Evolutionary conservation across 1,140 invertebrate species (phyloP), one percentile per base, ranked within the genome.

Genomic region (Solen grandis): DNA sequence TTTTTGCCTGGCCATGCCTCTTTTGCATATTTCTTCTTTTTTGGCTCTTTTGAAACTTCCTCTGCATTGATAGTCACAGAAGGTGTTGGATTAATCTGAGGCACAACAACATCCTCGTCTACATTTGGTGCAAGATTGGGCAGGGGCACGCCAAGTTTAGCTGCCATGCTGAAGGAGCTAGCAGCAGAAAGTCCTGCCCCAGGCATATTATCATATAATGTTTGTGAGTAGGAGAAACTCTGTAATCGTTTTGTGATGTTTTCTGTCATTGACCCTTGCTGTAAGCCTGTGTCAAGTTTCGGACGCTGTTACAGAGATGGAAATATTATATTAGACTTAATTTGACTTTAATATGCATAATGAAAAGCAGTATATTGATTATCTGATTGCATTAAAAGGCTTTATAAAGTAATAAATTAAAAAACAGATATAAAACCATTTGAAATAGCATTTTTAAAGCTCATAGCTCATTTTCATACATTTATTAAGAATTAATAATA

Each of bases 1-100:
- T 99, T 99, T 84, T 98, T 96, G 36, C 99, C 99, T 0, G 99
- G 98, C 99, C 99, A 99, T 10, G 98, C 97, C 93, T 99, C 99
- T 93, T 99, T 99, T 68, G 98, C 98, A 91, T 99, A 99, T 93
- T 99, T 99, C 94, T 99, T 99, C 93, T 97, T 98, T 91, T 96
- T 96, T 1, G 97, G 97, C 91, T 97, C 96, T 87, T 93, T 90
- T 5, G 89, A 83, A 8, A 81, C 79, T 27, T 88, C 86, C 46
- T 90, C 88, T 31, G 86, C 76, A 36, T 85, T 86, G 13, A 91
- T 81, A 5, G 85, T 88, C 35, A 91, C 91, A 5, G 90, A 77
- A 81, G 87, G 84, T 86, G 87, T 46, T 82, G 92, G 70, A 85
- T 85, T 86, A 63, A 90, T 73, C 46, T 31, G 54, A 89, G 81